These are phyloP conservation scores for Aphidius colemani DNA, from an alignment of 2,888 invertebrate species.

Conservation along the genomic window DNA sequence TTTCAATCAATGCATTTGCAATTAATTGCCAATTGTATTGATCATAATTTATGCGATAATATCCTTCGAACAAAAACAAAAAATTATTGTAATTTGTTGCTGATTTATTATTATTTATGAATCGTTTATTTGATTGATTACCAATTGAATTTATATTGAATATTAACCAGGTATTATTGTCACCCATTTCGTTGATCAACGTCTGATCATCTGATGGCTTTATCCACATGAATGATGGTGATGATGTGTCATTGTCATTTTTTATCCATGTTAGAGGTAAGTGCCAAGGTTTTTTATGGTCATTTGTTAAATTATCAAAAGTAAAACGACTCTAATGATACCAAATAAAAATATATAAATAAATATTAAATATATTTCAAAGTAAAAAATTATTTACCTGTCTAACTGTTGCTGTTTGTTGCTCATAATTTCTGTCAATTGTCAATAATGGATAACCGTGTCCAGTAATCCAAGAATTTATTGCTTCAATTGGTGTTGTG, in stretches of 20 bases:
- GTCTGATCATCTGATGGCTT: conserved; percentile 37
- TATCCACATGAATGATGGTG: conserved; percentile 44
- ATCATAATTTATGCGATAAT: conserved; percentile 55
- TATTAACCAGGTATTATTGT: conserved; percentile 45
- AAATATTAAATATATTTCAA: too few species aligned
- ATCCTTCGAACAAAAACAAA: conserved; percentile 48
- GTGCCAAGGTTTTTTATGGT: conserved; percentile 42
- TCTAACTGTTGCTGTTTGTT: conserved; percentile 38
- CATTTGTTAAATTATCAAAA: conserved; percentile 37
- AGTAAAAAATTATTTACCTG: conserved; percentile 46
- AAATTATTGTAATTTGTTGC: background rate
- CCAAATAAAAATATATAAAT: conserved; percentile 6
- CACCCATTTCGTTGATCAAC: conserved; percentile 26
- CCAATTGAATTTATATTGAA: conserved; percentile 50
- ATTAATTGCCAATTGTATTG: conserved; percentile 47
- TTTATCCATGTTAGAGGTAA: conserved; percentile 46
- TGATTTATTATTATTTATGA: too few species aligned
- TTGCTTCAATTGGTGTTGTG: conserved; percentile 39
- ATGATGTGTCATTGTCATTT: conserved; percentile 35
- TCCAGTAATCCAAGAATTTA: conserved; percentile 46
- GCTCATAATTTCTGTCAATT: conserved; percentile 45
- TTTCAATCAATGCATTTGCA: conserved; percentile 44
- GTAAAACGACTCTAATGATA: conserved; percentile 40
- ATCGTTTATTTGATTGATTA: conserved; percentile 25
- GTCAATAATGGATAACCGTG: conserved; percentile 53